A percentile compares a stretch with the other conserved stretches of the same genome.
Evolutionary conservation across 2,113 vertebrate genomes (phyloP).

Genomic region (Muscicapa adusta): DNA sequence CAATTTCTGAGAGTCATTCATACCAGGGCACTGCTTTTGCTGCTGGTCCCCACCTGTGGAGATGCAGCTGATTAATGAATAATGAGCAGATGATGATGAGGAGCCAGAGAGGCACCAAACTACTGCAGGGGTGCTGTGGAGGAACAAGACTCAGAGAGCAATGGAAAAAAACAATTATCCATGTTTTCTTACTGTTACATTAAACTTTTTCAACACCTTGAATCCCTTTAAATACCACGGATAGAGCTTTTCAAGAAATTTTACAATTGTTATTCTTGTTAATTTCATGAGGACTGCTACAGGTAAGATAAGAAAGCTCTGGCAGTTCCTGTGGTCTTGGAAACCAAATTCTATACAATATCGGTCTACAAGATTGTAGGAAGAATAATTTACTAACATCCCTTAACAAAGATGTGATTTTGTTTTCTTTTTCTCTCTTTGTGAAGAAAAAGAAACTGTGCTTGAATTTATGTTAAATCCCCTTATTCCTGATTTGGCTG

Average conservation of each 20-base stretch:
- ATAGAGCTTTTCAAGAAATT: neutral
- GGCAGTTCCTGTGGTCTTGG: neutral
- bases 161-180: neutral
- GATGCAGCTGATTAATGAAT: neutral
- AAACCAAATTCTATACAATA: neutral
- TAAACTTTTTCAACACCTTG: neutral
- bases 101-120: neutral
- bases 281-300: neutral
- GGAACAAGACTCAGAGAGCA: neutral
- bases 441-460: neutral
- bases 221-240: neutral
- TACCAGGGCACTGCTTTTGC: rapidly evolving
- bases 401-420: neutral
- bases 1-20: rapidly evolving
- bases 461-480: neutral
- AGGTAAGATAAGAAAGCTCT: neutral
- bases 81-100: neutral
- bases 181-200: neutral
- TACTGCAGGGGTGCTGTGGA: neutral
- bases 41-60: neutral
- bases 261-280: neutral
- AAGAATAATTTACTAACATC: neutral
- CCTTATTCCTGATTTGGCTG: neutral
- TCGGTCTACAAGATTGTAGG: neutral
- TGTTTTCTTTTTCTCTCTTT: neutral